Conservation (phyloP, 2,888 invertebrate genomes). For the Monopis laevigella region DNA sequence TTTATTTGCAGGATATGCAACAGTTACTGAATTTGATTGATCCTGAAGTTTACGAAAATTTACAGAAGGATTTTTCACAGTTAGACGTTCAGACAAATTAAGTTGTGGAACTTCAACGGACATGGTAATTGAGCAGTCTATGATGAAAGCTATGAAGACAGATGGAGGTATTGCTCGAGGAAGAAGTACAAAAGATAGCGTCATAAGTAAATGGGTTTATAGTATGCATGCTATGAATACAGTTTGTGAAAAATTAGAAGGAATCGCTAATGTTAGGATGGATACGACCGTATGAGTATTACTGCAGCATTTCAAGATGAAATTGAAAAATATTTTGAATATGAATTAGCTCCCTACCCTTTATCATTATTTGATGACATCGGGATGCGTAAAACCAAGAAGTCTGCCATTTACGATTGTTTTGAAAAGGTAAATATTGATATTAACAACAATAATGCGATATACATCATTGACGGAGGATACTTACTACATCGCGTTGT, state of each 20-base stretch:
- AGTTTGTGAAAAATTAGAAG: slow-evolving; percentile 28
- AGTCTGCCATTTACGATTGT: too few relatives aligned
- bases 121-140: slow-evolving; percentile 30
- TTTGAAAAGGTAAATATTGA: too few relatives aligned
- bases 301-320: too few relatives aligned
- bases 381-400: too few relatives aligned
- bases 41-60: slow-evolving; percentile 27
- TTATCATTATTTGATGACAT: too few relatives aligned
- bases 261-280: slow-evolving; percentile 27
- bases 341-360: slow-evolving; percentile 25
- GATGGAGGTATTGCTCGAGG: slow-evolving; percentile 36
- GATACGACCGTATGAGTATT: slow-evolving; percentile 28
- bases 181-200: slow-evolving; percentile 33
- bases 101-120: slow-evolving; percentile 35
- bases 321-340: slow-evolving; percentile 23
- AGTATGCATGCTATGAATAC: slow-evolving; percentile 27
- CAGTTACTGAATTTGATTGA: slow-evolving; percentile 24
- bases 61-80: slow-evolving; percentile 28
- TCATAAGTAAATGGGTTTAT: slow-evolving; percentile 34
- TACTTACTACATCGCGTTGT: neutral
- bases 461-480: too few relatives aligned
- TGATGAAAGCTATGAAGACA: slow-evolving; percentile 33
- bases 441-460: too few relatives aligned
- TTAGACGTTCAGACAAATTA: slow-evolving; percentile 33
- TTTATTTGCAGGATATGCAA: slow-evolving; percentile 29